Base-by-base conservation (phyloP, 2,888 invertebrate species). In the Aricia artaxerxes region DNA sequence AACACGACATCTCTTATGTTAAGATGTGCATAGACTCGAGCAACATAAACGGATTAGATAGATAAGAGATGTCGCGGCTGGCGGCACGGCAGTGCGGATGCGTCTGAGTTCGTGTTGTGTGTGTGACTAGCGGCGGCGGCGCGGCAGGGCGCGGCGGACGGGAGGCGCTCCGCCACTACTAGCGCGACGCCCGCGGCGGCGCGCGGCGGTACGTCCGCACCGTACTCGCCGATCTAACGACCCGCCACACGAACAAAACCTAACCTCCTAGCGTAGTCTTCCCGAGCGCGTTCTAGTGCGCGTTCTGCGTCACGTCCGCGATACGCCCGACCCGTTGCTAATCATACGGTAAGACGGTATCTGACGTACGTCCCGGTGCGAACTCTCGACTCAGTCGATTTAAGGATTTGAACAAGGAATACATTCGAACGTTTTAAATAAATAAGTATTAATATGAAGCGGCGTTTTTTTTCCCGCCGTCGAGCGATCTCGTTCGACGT, bases 391-490 rank as follows among this genome's bases (percentile, higher is more conserved):
- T 31, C 38, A 53, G 44, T 78, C 57, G 35, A 40, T n/a, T 49
- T 75, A 60, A 76, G 7, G 35, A 76, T 53, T 57, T 13, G 31
- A 57, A 53, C 5, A 57, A 76, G 35, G 16, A 53, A 69, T 69
- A 69, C 31, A 35, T 57, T 57, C 57, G 4, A 57, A 86, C 88
- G 86, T 87, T 86, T 85, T 85, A 84, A 90, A 88, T 89, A 89
- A 89, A 90, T 84, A 86, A 86, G 84, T 83, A 87, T 86, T 76
- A 79, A 84, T 86, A 85, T 85, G 83, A 87, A 69, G 85, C 86
- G 86, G 86, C 87, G 84, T 89, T 90, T 88, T 84, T 88, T 90
- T 87, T 84, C 86, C 89, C 83, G 85, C 84, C 82, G 83, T 83
- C 82, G 82, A 76, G 73, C 77, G 64, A 78, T 79, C 78, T 79